Conservation (phyloP, 53 echinoderm and acorn worm genomes). For the Echinarachnius parma region DNA sequence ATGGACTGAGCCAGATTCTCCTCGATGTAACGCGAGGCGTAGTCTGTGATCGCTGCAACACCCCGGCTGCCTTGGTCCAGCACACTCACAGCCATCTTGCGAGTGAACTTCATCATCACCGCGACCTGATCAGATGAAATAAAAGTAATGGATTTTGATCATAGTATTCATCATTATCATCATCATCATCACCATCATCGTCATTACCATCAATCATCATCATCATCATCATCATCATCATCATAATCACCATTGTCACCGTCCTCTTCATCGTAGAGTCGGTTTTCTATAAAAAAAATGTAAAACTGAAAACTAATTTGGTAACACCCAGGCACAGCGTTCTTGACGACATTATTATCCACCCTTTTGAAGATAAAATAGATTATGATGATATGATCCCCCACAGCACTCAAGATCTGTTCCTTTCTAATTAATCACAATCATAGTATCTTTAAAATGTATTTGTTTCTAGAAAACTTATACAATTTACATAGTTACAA, state of each 20-base stretch:
- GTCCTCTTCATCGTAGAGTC: too few relatives aligned
- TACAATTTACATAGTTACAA: too few relatives aligned
- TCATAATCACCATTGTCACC: too few relatives aligned
- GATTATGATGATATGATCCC: too few relatives aligned
- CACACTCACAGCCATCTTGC: constrained; percentile 65
- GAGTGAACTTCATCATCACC: constrained; percentile 74
- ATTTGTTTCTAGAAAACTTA: too few relatives aligned
- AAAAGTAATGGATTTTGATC: background rate
- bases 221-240: too few relatives aligned
- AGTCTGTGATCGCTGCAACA: constrained; percentile 68
- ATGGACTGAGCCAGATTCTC: constrained; percentile 82
- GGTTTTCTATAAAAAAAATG: too few relatives aligned
- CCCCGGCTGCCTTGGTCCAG: constrained; percentile 67
- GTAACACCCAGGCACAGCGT: background rate
- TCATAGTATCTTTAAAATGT: too few relatives aligned
- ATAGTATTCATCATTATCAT: background rate
- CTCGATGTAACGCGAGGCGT: constrained; percentile 74
- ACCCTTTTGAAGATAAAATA: background rate
- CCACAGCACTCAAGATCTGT: too few relatives aligned
- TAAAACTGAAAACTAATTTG: background rate
- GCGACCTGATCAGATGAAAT: constrained; percentile 55
- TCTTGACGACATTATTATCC: background rate
- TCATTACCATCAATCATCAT: too few relatives aligned
- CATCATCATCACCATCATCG: too few relatives aligned
- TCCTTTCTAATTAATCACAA: too few relatives aligned